phyloP scores from a whole-genome alignment of 2,888 invertebrate genomes.

The Acrobasis suavella region DNA sequence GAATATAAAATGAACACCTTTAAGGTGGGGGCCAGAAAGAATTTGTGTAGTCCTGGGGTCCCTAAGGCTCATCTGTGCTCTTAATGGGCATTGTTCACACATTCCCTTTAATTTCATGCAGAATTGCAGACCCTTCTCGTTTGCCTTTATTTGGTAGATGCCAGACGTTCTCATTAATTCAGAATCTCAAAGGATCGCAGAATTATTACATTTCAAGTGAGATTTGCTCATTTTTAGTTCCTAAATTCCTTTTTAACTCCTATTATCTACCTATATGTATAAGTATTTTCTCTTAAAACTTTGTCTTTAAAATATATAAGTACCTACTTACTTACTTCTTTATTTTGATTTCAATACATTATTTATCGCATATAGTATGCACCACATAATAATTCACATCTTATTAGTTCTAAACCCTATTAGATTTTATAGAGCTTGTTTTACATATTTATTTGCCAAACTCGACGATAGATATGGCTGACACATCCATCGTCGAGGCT shows the following conservation, averaged over 20 bases:
- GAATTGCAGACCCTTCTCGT: background rate
- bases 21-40: background rate
- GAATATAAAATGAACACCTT: background rate
- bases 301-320: background rate
- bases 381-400: slow-evolving; percentile 2
- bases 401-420: slow-evolving; percentile 29
- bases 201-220: background rate
- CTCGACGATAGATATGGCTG: slow-evolving; percentile 36
- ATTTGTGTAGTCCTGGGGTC: slow-evolving; percentile 1
- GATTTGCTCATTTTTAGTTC: slow-evolving; percentile 1
- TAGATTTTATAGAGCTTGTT: slow-evolving; percentile 46
- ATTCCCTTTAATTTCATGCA: background rate
- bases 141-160: background rate
- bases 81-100: slow-evolving; percentile 5
- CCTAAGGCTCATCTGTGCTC: background rate
- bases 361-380: slow-evolving; percentile 9
- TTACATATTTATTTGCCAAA: slow-evolving; percentile 37
- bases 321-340: background rate
- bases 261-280: background rate
- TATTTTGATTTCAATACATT: background rate
- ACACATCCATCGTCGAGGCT: slow-evolving; percentile 7
- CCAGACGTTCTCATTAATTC: background rate
- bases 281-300: background rate
- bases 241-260: background rate
- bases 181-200: background rate